These are phyloP conservation scores for Chesias legatella DNA, from an alignment of 2,888 invertebrate species.

Conservation along the genomic window DNA sequence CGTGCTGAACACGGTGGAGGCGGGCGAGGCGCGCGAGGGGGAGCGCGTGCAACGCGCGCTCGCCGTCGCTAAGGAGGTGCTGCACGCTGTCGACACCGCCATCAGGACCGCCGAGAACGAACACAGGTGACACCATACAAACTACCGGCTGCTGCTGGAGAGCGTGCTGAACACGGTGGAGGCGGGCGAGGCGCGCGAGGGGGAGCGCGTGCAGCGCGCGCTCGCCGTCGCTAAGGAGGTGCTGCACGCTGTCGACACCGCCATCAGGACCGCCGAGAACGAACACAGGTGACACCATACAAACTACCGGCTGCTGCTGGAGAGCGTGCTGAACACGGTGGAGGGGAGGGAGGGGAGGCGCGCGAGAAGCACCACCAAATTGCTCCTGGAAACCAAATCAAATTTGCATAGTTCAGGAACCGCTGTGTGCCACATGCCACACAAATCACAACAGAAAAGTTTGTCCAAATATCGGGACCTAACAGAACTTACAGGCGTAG, in stretches of 20 bases:
- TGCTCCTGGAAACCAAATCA: too few relatives aligned
- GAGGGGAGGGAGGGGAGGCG: too few relatives aligned
- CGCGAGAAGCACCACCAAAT: too few relatives aligned
- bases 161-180: slow-evolving; percentile 64
- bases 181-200: slow-evolving; percentile 40
- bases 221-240: slow-evolving; percentile 65
- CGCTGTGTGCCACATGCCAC: too few relatives aligned
- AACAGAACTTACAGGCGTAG: too few relatives aligned
- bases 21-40: slow-evolving; percentile 41
- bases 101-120: slow-evolving; percentile 71
- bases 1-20: slow-evolving; percentile 61
- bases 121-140: slow-evolving; percentile 49
- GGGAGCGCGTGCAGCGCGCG: slow-evolving; percentile 45
- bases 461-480: too few relatives aligned
- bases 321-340: too few relatives aligned
- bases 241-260: slow-evolving; percentile 65
- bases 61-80: slow-evolving; percentile 62
- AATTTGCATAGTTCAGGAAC: too few relatives aligned
- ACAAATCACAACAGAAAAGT: too few relatives aligned
- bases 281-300: slow-evolving; percentile 55
- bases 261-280: slow-evolving; percentile 69
- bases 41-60: slow-evolving; percentile 48
- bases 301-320: background rate
- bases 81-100: slow-evolving; percentile 68
- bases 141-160: slow-evolving; percentile 20